Conservation (phyloP, 2,888 invertebrate genomes). For the Tetramorium bicarinatum region DNA sequence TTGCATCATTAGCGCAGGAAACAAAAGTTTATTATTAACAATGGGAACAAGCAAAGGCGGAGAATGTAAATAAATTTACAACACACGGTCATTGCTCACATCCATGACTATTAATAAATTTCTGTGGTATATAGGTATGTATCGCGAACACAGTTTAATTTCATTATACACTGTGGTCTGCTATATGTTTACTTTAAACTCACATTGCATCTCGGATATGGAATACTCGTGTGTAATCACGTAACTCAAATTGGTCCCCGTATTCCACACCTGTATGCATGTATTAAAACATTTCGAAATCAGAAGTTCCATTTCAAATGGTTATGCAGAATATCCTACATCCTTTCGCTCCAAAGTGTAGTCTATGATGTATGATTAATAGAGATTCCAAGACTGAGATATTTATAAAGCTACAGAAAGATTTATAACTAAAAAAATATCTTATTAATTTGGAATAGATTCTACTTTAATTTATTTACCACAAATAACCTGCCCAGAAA, state of each 20-base stretch:
- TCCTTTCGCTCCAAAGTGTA: neutral
- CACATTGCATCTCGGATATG: conserved; percentile 32
- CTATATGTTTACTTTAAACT: conserved; percentile 45
- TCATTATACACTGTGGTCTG: conserved; percentile 8
- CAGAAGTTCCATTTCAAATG: neutral
- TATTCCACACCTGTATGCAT: neutral
- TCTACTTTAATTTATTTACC: neutral
- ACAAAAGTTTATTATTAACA: conserved; percentile 34
- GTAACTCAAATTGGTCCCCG: conserved; percentile 28
- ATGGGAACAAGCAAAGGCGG: conserved; percentile 18
- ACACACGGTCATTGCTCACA: neutral
- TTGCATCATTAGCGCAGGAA: conserved; percentile 19
- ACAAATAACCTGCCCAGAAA: neutral
- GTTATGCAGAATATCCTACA: neutral
- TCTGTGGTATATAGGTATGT: neutral
- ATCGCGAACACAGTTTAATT: conserved; percentile 27
- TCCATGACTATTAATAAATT: conserved; percentile 38
- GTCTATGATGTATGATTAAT: neutral
- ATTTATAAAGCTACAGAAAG: neutral
- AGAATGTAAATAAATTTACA: conserved; percentile 24
- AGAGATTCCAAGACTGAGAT: neutral
- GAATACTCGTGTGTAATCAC: conserved; percentile 29
- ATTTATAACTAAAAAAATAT: neutral
- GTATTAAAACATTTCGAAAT: conserved; percentile 31
- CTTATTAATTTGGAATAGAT: neutral